Percentiles rank a stretch among this genome's conserved stretches.
Conservation (phyloP, 2,113 vertebrate species). For the Galeopterus variegatus region DNA sequence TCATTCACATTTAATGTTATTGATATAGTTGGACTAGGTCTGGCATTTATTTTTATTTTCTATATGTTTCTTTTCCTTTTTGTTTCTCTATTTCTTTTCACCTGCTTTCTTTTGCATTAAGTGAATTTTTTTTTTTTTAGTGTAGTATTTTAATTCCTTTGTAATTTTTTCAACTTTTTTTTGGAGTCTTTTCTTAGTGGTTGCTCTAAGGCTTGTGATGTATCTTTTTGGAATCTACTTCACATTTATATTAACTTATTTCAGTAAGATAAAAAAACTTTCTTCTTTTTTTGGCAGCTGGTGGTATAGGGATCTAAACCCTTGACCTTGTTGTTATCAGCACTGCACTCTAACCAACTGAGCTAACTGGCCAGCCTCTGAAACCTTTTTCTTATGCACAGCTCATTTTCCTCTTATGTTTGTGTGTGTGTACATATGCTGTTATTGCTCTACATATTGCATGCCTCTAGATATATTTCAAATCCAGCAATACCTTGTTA, state of each 20-base stretch:
- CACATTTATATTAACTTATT: slow-evolving; percentile 35
- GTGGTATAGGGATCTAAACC: too few relatives aligned
- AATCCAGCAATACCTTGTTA: not conserved
- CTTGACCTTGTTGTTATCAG: too few relatives aligned
- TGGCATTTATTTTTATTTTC: slow-evolving; percentile 38
- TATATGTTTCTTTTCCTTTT: not conserved
- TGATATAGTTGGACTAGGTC: not conserved
- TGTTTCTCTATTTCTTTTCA: not conserved
- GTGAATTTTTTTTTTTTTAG: not conserved
- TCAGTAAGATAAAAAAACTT: not conserved
- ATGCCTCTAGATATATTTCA: not conserved
- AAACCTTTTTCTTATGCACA: not conserved
- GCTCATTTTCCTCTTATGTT: not conserved
- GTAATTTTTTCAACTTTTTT: not conserved
- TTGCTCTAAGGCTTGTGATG: not conserved
- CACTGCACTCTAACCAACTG: too few relatives aligned
- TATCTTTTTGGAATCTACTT: not conserved
- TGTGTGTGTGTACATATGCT: not conserved
- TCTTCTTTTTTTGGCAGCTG: not conserved
- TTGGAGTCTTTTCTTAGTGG: not conserved
- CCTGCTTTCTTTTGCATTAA: not conserved
- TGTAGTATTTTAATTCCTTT: not conserved
- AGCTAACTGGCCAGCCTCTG: too few relatives aligned
- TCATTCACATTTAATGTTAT: not conserved
- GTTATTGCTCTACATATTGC: not conserved